Evolutionary conservation across 2,797 vertebrate species (phyloP).

Genomic region (Falco berigora): DNA sequence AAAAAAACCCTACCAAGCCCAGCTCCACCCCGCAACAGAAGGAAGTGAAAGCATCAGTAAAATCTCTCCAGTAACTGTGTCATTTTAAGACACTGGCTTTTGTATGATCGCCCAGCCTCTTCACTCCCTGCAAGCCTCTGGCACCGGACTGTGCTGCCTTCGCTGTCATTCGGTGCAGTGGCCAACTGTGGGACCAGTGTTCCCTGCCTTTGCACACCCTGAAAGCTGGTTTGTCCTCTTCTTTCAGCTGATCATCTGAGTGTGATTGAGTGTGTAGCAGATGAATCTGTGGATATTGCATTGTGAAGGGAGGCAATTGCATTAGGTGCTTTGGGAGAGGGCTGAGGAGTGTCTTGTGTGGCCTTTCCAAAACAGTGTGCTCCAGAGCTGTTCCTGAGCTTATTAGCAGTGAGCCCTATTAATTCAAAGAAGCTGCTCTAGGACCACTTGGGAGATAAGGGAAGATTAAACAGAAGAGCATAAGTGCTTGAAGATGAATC

Average conservation of each 20-base stretch:
- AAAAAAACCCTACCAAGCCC: neutral
- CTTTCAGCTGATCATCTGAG: neutral
- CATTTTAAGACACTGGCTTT: neutral
- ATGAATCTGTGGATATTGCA: neutral
- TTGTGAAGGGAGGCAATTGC: neutral
- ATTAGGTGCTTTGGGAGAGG: neutral
- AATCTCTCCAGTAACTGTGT: neutral
- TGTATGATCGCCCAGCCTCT: neutral
- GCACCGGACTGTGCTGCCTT: neutral
- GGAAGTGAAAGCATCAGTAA: neutral
- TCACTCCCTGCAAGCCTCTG: neutral
- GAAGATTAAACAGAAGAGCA: conserved; percentile 21
- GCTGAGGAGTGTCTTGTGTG: neutral
- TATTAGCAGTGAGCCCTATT: neutral
- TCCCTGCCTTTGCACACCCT: neutral
- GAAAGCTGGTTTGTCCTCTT: neutral
- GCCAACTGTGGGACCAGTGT: rapidly evolving
- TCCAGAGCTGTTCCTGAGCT: neutral
- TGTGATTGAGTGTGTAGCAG: rapidly evolving
- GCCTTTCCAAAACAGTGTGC: neutral
- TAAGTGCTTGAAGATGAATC: conserved; percentile 11
- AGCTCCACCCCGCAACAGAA: neutral
- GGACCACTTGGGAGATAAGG: neutral
- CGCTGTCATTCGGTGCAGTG: neutral
- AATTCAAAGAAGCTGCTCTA: conserved; percentile 13